A percentile compares a stretch with the other conserved stretches of the same genome.
Evolutionary conservation across 2,888 invertebrate species (phyloP).

Genomic region (Onchidella celtica): DNA sequence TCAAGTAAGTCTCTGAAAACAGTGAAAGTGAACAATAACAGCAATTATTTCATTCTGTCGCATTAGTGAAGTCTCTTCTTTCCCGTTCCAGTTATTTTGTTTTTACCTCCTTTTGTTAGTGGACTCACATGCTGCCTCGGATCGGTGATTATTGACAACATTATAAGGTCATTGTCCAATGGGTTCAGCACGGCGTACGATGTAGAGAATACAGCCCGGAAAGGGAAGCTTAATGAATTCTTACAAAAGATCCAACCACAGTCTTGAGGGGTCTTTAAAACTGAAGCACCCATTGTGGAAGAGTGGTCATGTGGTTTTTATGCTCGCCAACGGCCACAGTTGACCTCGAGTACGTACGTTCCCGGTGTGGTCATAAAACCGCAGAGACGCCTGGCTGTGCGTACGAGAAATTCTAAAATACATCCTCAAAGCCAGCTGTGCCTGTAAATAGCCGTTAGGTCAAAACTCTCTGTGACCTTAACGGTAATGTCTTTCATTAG

Average conservation of each 20-base stretch:
- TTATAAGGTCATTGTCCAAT: no score
- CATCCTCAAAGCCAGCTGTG: background rate
- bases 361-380: background rate
- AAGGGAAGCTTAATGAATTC: background rate
- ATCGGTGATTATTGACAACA: no score
- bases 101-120: no score
- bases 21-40: no score
- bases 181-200: background rate
- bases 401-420: background rate
- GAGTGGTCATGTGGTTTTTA: background rate
- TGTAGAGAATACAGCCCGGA: no score
- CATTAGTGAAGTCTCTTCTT: no score
- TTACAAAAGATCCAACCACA: background rate
- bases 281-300: background rate
- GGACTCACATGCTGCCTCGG: no score
- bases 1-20: no score
- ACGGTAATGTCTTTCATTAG: background rate
- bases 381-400: background rate
- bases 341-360: background rate
- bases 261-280: background rate
- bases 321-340: background rate
- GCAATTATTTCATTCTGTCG: no score
- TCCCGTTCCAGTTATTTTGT: no score
- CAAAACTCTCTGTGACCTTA: background rate
- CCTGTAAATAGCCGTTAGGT: background rate